A percentile compares a stretch with the other conserved stretches of the same genome.
phyloP scores from a whole-genome alignment of 2,113 vertebrate species.

The Neogale vison region DNA sequence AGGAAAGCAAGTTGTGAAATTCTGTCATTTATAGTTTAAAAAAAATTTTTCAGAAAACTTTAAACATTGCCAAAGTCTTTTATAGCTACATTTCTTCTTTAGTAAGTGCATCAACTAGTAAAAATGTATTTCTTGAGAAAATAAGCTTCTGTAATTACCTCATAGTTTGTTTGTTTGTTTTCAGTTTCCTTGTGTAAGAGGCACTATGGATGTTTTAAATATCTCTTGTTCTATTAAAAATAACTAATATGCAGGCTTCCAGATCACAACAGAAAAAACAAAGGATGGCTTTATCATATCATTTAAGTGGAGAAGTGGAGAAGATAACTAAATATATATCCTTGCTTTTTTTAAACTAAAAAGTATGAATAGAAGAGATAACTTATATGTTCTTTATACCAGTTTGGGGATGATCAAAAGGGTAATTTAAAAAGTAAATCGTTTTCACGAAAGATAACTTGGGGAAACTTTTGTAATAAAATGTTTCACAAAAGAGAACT shows the following conservation, averaged over 20 bases:
- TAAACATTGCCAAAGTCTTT: not conserved
- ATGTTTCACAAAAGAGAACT: conserved; percentile 15
- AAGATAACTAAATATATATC: conserved; percentile 2
- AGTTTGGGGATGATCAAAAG: not conserved
- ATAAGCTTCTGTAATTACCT: not conserved
- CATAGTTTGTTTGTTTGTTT: not conserved
- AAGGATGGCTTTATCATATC: not conserved
- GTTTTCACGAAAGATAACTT: conserved; percentile 12
- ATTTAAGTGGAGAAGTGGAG: not conserved
- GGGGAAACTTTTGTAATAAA: not conserved
- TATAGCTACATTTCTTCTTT: not conserved
- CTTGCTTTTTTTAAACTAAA: conserved; percentile 59
- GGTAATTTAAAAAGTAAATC: conserved; percentile 24
- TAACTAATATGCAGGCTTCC: not conserved
- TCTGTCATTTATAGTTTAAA: not conserved
- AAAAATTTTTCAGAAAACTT: not conserved
- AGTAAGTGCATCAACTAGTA: not conserved
- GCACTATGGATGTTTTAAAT: not conserved
- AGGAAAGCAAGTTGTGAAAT: conserved; percentile 34
- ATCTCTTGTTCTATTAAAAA: conserved; percentile 31
- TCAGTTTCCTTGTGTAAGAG: conserved; percentile 36
- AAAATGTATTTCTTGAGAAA: conserved; percentile 20
- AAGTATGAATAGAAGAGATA: conserved; percentile 16
- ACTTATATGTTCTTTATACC: not conserved
- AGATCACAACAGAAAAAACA: conserved; percentile 6